Evolutionary conservation across 2,797 vertebrate genomes (phyloP).

Genomic region (Dendrocincla tyrannina): DNA sequence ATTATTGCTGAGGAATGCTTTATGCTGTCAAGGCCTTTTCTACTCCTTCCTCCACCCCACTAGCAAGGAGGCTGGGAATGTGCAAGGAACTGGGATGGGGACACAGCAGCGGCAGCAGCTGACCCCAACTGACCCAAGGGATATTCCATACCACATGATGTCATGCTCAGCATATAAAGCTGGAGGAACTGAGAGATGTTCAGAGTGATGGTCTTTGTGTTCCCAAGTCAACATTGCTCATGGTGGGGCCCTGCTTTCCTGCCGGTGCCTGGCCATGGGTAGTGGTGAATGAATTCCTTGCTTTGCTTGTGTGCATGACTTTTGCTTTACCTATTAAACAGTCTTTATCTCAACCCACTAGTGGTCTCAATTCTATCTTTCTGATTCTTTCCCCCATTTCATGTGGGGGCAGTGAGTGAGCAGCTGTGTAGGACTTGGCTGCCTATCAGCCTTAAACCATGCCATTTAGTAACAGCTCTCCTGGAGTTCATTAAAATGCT

Average conservation of each 20-base stretch:
- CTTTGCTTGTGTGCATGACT: accelerated
- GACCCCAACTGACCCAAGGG: not conserved
- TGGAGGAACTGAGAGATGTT: accelerated
- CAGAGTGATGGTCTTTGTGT: not conserved
- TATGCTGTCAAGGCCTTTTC: not conserved
- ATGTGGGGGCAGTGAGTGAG: accelerated
- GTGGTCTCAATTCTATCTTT: not conserved
- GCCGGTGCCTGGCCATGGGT: not conserved
- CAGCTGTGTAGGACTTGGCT: not conserved
- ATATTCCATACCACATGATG: accelerated
- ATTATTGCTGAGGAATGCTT: not conserved
- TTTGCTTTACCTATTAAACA: not conserved
- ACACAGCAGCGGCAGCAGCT: not conserved
- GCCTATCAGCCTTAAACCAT: not conserved
- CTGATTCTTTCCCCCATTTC: not conserved
- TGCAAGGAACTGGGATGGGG: not conserved
- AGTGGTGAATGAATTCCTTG: not conserved
- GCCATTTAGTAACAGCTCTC: not conserved
- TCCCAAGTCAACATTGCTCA: accelerated
- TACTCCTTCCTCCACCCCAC: not conserved
- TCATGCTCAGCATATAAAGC: not conserved
- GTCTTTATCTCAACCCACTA: not conserved
- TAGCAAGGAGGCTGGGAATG: accelerated
- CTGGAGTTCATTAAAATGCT: not conserved
- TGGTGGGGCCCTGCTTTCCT: not conserved